Percentiles rank a stretch among this genome's conserved stretches.
phyloP scores from a whole-genome alignment of 2,888 invertebrate genomes.

The Parelbella ahira region DNA sequence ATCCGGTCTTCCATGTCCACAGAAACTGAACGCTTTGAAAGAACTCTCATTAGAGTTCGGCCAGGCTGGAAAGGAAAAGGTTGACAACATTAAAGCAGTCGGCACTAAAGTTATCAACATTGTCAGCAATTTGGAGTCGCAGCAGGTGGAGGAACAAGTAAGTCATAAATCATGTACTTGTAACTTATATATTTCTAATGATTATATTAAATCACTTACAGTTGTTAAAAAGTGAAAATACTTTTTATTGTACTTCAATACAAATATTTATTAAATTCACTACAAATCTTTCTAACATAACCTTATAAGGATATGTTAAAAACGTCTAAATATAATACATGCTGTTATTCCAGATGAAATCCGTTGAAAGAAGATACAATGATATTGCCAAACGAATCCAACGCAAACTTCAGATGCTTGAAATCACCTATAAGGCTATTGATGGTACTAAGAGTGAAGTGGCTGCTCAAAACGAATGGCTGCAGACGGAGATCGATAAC shows the following conservation, averaged over 20 bases:
- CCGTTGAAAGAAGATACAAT: conserved; percentile 90
- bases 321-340: no score
- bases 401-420: conserved; percentile 90
- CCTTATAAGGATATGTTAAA: no score
- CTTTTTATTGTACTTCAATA: no score
- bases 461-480: conserved; percentile 88
- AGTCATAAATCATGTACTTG: conserved; percentile 31
- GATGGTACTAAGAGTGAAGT: conserved; percentile 91
- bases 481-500: conserved; percentile 85
- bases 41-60: conserved; percentile 88
- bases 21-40: conserved; percentile 87
- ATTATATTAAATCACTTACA: no score
- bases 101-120: conserved; percentile 87
- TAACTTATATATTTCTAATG: no score
- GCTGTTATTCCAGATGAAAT: conserved; percentile 88
- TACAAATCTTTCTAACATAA: no score
- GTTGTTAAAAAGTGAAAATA: no score
- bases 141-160: conserved; percentile 93
- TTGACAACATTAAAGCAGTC: conserved; percentile 85
- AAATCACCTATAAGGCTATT: conserved; percentile 90
- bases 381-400: conserved; percentile 92
- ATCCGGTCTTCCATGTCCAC: conserved; percentile 88
- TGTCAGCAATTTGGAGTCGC: conserved; percentile 92
- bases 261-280: no score
- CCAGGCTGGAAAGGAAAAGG: conserved; percentile 84